phyloP scores from a whole-genome alignment of 2,797 vertebrate genomes.

The Urophycis tenuis region DNA sequence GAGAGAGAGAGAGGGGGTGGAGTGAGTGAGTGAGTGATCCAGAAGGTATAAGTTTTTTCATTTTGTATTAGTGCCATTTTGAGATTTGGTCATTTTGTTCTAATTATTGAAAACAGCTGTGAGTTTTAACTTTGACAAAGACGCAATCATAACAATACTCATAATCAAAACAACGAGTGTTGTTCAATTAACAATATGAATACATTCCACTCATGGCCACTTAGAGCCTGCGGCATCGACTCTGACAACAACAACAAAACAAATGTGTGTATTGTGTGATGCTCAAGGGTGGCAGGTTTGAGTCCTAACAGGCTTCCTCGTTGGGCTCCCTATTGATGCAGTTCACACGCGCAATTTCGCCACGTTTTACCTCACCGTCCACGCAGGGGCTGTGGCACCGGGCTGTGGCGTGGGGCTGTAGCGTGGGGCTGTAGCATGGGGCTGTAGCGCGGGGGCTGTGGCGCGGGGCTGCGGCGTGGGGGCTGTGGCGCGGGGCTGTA shows the following conservation, averaged over 20 bases:
- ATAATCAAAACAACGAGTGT: not conserved
- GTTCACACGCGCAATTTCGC: not conserved
- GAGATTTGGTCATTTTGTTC: conserved; percentile 48
- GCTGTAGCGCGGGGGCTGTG: too few species aligned
- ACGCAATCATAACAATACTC: conserved; percentile 4
- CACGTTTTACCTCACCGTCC: not conserved
- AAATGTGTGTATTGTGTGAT: conserved; percentile 29
- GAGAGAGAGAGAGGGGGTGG: conserved; percentile 22
- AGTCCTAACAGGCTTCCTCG: not conserved
- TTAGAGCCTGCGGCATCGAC: not conserved
- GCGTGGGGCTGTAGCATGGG: too few species aligned
- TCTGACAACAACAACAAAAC: conserved; percentile 30
- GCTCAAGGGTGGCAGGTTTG: conserved; percentile 27
- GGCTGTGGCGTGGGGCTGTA: too few species aligned
- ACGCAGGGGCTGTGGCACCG: too few species aligned
- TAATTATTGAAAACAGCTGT: conserved; percentile 57
- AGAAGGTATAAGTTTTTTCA: conserved; percentile 28
- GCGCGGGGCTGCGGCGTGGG: too few species aligned
- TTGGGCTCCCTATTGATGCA: not conserved
- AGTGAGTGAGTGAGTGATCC: conserved; percentile 26
- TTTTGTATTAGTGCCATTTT: conserved; percentile 39
- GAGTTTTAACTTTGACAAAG: conserved; percentile 45
- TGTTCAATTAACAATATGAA: not conserved
- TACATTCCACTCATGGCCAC: not conserved
- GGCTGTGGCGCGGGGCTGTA: too few species aligned